Evolutionary conservation across 2,888 invertebrate genomes (phyloP).

Genomic region (Mythimna lalbum): DNA sequence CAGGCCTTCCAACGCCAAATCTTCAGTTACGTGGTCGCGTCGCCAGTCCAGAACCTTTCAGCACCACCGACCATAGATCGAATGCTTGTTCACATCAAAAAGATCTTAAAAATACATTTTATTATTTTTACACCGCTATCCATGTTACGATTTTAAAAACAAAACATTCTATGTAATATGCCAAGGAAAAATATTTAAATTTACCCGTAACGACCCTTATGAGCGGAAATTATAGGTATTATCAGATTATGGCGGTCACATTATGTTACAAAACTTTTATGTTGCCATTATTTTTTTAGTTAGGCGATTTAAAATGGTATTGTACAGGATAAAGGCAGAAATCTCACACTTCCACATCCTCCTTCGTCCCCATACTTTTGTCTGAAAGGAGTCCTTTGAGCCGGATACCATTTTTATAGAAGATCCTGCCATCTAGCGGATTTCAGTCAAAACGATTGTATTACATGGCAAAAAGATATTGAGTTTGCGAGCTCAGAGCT

Average conservation of each 20-base stretch:
- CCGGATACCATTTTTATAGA: too few species aligned
- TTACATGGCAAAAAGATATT: too few species aligned
- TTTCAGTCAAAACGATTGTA: too few species aligned
- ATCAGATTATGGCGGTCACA: slow-evolving; percentile 76
- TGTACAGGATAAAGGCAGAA: slow-evolving; percentile 21
- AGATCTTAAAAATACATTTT: slow-evolving; percentile 4
- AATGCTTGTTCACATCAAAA: background rate
- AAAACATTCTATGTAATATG: slow-evolving; percentile 52
- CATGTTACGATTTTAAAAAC: slow-evolving; percentile 33
- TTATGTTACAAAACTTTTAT: slow-evolving; percentile 62
- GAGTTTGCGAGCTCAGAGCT: too few species aligned
- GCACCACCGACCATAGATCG: too few species aligned
- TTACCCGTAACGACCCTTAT: slow-evolving; percentile 61
- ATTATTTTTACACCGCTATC: background rate
- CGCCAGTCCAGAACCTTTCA: too few species aligned
- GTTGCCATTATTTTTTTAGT: slow-evolving; percentile 64
- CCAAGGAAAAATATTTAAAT: slow-evolving; percentile 60
- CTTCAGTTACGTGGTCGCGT: too few species aligned
- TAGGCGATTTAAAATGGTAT: slow-evolving; percentile 34
- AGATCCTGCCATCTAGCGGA: too few species aligned
- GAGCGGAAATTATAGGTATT: slow-evolving; percentile 78
- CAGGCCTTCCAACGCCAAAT: too few species aligned
- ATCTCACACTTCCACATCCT: background rate
- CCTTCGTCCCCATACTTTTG: too few species aligned
- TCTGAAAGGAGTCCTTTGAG: too few species aligned